Evolutionary conservation across 2,888 invertebrate genomes (phyloP).

Genomic region (Scaptomyza flava): DNA sequence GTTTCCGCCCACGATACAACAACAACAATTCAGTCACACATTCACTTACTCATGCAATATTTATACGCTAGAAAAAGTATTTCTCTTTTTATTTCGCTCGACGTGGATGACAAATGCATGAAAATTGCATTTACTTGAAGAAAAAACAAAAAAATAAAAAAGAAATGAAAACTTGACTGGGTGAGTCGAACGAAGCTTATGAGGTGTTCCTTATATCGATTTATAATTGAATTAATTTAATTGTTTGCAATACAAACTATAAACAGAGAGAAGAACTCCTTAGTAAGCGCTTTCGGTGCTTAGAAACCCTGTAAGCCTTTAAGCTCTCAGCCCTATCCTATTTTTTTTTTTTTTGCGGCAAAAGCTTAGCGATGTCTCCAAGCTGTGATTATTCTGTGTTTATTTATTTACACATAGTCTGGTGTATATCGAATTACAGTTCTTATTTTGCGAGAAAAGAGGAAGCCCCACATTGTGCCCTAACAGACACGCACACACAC

Average conservation of each 20-base stretch:
- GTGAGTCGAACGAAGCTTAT: not conserved
- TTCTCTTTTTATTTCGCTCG: slow-evolving; percentile 22
- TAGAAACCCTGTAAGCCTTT: not conserved
- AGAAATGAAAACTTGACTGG: not conserved
- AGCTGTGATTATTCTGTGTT: slow-evolving; percentile 40
- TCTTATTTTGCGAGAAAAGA: slow-evolving; percentile 56
- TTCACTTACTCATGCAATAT: slow-evolving; percentile 63
- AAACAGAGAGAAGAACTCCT: not conserved
- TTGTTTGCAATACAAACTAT: not conserved
- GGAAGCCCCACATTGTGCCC: slow-evolving; percentile 58
- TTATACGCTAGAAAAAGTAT: slow-evolving; percentile 37
- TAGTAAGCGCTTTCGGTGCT: not conserved
- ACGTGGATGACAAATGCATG: slow-evolving; percentile 36
- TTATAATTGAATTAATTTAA: not conserved
- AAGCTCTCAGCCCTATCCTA: not conserved
- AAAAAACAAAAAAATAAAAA: not conserved
- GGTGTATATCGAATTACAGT: slow-evolving; percentile 48
- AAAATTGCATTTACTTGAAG: slow-evolving; percentile 16
- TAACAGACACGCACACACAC: slow-evolving; percentile 22
- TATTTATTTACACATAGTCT: slow-evolving; percentile 53
- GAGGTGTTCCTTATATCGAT: not conserved
- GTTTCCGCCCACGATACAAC: slow-evolving; percentile 60
- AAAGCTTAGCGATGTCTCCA: slow-evolving; percentile 14
- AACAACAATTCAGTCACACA: slow-evolving; percentile 17
- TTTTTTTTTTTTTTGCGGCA: slow-evolving; percentile 3